Conservation (phyloP, 2,888 invertebrate genomes). For the Atrina japonica region DNA sequence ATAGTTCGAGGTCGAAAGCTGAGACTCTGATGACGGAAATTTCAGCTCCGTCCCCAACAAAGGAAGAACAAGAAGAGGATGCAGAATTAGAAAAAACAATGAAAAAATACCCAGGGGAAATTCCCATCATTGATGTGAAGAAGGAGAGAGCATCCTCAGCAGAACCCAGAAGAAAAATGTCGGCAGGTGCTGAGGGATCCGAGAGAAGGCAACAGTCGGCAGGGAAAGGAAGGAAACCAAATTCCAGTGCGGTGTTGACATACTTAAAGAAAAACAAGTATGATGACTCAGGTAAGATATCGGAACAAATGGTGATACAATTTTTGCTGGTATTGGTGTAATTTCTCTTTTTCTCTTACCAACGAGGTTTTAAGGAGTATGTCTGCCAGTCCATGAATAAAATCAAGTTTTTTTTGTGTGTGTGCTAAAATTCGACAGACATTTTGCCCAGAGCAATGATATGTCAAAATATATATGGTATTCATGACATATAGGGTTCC, state of each 20-base stretch:
- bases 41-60: slow-evolving; percentile 19
- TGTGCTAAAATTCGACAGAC: no score
- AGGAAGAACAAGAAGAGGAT: slow-evolving; percentile 45
- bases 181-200: slow-evolving; percentile 2
- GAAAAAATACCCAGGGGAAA: slow-evolving; percentile 62
- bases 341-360: no score
- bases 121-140: slow-evolving; percentile 61
- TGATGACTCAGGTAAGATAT: slow-evolving; percentile 73
- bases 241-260: slow-evolving; percentile 38
- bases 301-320: no score
- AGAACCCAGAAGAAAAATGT: slow-evolving; percentile 10
- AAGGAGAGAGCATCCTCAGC: slow-evolving; percentile 41
- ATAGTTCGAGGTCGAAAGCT: slow-evolving; percentile 9
- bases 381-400: no score
- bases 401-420: no score
- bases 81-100: slow-evolving; percentile 55
- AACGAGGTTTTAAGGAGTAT: no score
- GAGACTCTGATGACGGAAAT: slow-evolving; percentile 4
- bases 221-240: slow-evolving; percentile 33
- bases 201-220: slow-evolving; percentile 14
- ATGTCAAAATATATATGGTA: no score
- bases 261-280: slow-evolving; percentile 69
- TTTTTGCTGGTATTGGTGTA: no score
- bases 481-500: no score
- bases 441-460: no score